Base-by-base conservation (phyloP, 2,888 invertebrate species). In the Oithona nana region DNA sequence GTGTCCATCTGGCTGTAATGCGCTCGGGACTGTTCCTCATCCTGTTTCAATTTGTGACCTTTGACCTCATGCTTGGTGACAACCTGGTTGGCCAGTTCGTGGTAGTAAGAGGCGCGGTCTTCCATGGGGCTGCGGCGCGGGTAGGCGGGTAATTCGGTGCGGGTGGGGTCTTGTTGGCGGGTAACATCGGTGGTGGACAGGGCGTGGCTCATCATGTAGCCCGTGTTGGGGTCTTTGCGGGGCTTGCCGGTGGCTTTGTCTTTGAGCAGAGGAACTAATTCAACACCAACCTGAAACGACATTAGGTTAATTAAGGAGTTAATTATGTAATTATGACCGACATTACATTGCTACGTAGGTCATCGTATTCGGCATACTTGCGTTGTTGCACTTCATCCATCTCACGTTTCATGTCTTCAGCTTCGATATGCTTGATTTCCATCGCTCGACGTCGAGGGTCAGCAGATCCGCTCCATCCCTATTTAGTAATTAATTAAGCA, bases 261-360 rank as follows among this genome's bases (percentile, higher is more conserved):
- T 31, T 62, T 62, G 56, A 62, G 22, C n/a, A 62, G 31, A 48
- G 62, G 62, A 56, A 62, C 62, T 24, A 62, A 31, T 48, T 62
- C 62, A 22, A 62, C 24, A 24, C 62, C 62, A 56, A 54, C 62
- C 54, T 62, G 16, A 39, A 39, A 11, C 16, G 39, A 39, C 6
- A 39, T 11, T 39, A 11, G 39, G 16, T 39, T 39, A 39, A 4
- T 30, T 24, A 13, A 30, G 57, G 31, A 57, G 39, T 3, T 20
- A 57, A 57, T 16, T 39, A n/a, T n/a, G n/a, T n/a, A 16, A 39
- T 39, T 39, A 11, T 39, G 8, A 39, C 6, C 6, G 16, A 3
- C 24, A 20, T 26, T 39, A 62, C 62, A 28, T 28, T 20, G 28
- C 56, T 62, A 4, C 8, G 56, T 16, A 57, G 22, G 26, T 62